These are phyloP conservation scores for Oryzias celebensis DNA, from an alignment of 2,113 vertebrate genomes.

Conservation along the genomic window DNA sequence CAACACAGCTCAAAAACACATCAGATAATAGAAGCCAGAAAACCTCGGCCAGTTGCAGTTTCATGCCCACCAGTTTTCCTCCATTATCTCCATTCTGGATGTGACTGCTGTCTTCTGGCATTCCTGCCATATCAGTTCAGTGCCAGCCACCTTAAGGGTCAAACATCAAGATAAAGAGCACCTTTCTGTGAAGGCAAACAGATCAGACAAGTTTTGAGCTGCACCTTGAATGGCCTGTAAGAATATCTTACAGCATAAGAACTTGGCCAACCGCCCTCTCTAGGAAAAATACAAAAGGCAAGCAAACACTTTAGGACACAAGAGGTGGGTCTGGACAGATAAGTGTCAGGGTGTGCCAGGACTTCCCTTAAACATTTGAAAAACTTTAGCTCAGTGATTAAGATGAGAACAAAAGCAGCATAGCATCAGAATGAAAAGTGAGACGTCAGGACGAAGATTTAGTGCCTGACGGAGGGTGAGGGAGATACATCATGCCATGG, in stretches of 20 bases:
- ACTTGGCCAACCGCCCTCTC: conserved; percentile 60
- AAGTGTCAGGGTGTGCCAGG: conserved; percentile 63
- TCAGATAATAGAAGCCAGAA: conserved; percentile 45
- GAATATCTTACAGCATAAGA: conserved; percentile 65
- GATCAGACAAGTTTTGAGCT: conserved; percentile 68
- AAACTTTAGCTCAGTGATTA: conserved; percentile 46
- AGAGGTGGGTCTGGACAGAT: conserved; percentile 73
- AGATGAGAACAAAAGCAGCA: conserved; percentile 58
- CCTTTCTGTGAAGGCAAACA: conserved; percentile 61
- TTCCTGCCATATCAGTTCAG: conserved; percentile 55
- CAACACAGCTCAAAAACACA: conserved; percentile 22
- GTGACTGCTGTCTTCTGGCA: conserved; percentile 42
- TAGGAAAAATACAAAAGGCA: conserved; percentile 68
- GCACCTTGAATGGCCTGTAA: conserved; percentile 57
- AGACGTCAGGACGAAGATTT: conserved; percentile 59
- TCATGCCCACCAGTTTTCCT: conserved; percentile 10
- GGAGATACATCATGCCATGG: conserved; percentile 56
- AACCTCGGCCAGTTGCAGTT: conserved; percentile 15
- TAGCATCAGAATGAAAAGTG: conserved; percentile 57
- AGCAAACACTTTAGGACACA: conserved; percentile 60
- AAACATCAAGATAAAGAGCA: conserved; percentile 68
- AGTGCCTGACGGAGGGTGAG: conserved; percentile 58
- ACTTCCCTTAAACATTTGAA: conserved; percentile 49
- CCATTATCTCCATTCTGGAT: conserved; percentile 12
- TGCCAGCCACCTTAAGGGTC: conserved; percentile 53